Conservation (phyloP, 2,888 invertebrate species). For the Physocephala rufipes region DNA sequence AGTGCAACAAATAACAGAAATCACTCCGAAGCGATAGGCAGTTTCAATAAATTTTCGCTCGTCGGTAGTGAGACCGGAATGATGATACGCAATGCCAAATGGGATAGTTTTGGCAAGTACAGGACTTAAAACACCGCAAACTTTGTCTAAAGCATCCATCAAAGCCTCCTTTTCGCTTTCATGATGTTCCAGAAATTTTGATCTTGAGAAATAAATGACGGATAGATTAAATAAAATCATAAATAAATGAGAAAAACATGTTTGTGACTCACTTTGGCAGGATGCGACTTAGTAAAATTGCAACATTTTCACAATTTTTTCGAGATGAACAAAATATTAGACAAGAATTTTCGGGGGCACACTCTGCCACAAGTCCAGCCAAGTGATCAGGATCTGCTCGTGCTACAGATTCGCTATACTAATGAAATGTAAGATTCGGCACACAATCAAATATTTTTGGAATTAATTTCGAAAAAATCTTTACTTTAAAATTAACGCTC, state of each 20-base stretch:
- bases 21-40: constrained; percentile 81
- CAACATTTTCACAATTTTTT: constrained; percentile 92
- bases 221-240: background rate
- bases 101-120: constrained; percentile 75
- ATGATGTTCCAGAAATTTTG: constrained; percentile 69
- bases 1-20: constrained; percentile 92
- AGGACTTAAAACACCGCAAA: constrained; percentile 73
- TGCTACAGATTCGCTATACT: constrained; percentile 72
- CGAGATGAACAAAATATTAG: constrained; percentile 94
- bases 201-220: constrained; percentile 50
- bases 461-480: constrained; percentile 9
- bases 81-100: constrained; percentile 92
- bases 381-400: constrained; percentile 82
- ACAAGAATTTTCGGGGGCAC: constrained; percentile 81
- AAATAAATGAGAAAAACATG: background rate
- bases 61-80: constrained; percentile 88
- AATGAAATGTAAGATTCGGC: constrained; percentile 43
- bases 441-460: background rate
- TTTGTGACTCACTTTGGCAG: constrained; percentile 59
- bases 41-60: constrained; percentile 88
- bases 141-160: constrained; percentile 73
- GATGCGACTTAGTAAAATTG: constrained; percentile 76
- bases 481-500: constrained; percentile 67
- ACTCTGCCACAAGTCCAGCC: constrained; percentile 81
- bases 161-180: constrained; percentile 71